phyloP scores from a whole-genome alignment of 2,797 vertebrate species.

The Amblyraja radiata region DNA sequence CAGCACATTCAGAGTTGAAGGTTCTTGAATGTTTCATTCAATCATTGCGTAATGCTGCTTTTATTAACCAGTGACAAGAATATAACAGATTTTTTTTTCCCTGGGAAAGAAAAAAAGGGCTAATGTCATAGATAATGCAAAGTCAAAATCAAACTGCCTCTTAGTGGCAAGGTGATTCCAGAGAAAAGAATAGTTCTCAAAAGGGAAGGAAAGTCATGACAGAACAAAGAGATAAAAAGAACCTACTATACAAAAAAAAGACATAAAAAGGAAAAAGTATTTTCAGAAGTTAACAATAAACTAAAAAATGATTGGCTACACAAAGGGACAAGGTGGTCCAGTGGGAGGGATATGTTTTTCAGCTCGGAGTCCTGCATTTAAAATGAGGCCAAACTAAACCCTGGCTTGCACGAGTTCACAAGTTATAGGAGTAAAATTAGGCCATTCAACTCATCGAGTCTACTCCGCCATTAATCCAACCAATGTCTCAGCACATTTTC shows the following conservation, averaged over 20 bases:
- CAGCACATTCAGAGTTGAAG: background rate
- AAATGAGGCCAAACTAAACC: background rate
- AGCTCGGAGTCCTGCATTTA: background rate
- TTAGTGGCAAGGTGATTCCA: background rate
- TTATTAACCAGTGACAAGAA: slow-evolving; percentile 7
- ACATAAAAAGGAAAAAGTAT: too few species aligned
- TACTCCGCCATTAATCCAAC: too few species aligned
- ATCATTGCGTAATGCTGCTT: background rate
- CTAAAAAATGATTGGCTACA: background rate
- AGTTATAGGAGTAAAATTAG: too few species aligned
- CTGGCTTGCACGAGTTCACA: too few species aligned
- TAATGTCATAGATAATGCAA: background rate
- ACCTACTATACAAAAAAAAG: background rate
- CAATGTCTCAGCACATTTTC: too few species aligned
- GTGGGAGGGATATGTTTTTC: background rate
- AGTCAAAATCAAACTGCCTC: background rate
- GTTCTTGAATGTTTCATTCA: background rate
- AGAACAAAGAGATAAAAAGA: background rate
- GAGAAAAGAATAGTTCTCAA: background rate
- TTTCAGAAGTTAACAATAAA: background rate
- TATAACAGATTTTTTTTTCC: background rate
- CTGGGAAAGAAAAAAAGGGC: slow-evolving; percentile 8
- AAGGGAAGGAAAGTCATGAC: background rate
- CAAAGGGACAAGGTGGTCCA: background rate
- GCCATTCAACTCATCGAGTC: too few species aligned